Evolutionary conservation across 2,888 invertebrate species (phyloP).

Genomic region (Plemyria rubiginata): DNA sequence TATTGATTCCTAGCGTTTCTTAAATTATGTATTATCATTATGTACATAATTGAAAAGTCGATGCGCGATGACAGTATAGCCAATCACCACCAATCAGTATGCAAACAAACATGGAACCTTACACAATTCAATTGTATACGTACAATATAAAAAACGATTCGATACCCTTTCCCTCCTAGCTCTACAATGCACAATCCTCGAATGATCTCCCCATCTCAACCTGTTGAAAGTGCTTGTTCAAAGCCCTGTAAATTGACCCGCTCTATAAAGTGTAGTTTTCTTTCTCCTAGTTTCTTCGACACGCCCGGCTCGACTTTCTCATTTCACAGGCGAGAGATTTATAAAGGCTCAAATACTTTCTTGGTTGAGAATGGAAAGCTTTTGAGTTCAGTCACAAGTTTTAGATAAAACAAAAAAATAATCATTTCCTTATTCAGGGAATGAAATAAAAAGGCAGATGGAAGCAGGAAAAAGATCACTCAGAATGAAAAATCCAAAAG

Average conservation of each 20-base stretch:
- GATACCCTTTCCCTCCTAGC: neutral
- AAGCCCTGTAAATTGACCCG: constrained; percentile 25
- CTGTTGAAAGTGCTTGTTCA: constrained; percentile 25
- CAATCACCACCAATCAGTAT: too few species aligned
- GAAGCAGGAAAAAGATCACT: too few species aligned
- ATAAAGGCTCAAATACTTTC: constrained; percentile 35
- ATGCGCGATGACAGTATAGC: too few species aligned
- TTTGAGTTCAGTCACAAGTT: constrained; percentile 3
- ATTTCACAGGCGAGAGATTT: constrained; percentile 36
- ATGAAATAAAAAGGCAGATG: too few species aligned
- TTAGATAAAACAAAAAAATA: neutral
- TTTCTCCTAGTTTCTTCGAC: constrained; percentile 39
- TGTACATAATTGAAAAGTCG: too few species aligned
- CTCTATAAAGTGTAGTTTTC: constrained; percentile 11
- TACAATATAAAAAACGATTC: neutral
- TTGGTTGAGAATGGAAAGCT: neutral
- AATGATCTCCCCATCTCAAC: constrained; percentile 18
- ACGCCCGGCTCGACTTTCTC: constrained; percentile 38
- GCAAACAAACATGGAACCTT: neutral
- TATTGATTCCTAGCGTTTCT: too few species aligned
- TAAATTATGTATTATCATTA: too few species aligned
- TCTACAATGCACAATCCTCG: neutral
- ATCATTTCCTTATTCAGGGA: too few species aligned
- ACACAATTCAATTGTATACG: neutral
- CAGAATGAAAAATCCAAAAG: too few species aligned